Conservation (phyloP, 2,797 vertebrate genomes). For the Acanthiza pusilla region DNA sequence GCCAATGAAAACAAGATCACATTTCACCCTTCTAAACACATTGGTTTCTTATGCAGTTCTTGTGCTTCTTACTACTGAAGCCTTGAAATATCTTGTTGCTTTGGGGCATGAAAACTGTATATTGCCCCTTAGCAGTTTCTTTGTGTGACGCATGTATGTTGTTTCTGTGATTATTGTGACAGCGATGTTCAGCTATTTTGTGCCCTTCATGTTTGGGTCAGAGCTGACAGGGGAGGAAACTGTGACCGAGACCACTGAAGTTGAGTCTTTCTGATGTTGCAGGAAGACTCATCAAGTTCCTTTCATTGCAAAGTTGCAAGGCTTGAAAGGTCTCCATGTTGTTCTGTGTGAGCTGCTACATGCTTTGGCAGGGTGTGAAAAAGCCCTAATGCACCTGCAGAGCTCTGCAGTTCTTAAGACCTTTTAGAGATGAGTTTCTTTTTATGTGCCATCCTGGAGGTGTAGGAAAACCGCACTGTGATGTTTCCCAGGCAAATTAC, state of each 20-base stretch:
- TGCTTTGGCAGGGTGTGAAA: neutral
- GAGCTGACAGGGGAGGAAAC: neutral
- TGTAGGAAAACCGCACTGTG: neutral
- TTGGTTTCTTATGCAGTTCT: neutral
- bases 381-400: neutral
- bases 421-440: neutral
- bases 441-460: neutral
- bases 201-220: neutral
- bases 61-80: neutral
- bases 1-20: neutral
- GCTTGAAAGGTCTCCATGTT: neutral
- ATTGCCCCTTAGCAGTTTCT: neutral
- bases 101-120: neutral
- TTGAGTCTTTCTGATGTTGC: neutral
- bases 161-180: neutral
- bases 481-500: neutral
- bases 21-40: neutral
- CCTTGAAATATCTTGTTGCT: neutral
- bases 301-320: neutral
- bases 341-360: neutral
- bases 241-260: neutral
- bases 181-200: neutral
- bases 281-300: neutral
- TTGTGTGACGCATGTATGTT: neutral
- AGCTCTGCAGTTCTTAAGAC: neutral